These are phyloP conservation scores for Lepidurus packardi DNA, from an alignment of 1,140 invertebrate species.

Conservation along the genomic window DNA sequence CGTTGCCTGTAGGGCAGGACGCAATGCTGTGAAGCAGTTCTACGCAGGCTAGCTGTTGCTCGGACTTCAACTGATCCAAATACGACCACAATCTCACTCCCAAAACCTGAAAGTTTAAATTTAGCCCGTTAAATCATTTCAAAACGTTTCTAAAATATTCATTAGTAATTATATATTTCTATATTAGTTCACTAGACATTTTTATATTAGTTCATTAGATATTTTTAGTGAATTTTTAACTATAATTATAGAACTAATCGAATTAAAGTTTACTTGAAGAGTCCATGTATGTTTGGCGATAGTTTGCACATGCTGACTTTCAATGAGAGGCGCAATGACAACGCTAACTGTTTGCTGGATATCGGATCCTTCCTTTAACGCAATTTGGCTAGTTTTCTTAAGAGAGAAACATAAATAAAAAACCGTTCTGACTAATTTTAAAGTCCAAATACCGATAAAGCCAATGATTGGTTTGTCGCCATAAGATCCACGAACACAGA, in stretches of 20 bases:
- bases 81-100: slow-evolving; percentile 35
- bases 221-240: background rate
- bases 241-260: background rate
- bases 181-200: background rate
- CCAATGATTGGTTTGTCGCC: slow-evolving; percentile 48
- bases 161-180: background rate
- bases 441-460: slow-evolving; percentile 35
- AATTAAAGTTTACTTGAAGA: slow-evolving; percentile 53
- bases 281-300: slow-evolving; percentile 59
- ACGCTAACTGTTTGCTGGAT: slow-evolving; percentile 56
- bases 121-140: background rate
- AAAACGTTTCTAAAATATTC: background rate
- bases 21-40: slow-evolving; percentile 37
- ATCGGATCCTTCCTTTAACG: slow-evolving; percentile 31
- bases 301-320: slow-evolving; percentile 57
- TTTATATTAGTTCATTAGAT: background rate
- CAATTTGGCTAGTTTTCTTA: background rate
- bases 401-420: background rate
- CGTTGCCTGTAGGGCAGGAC: slow-evolving; percentile 32
- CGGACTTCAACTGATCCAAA: slow-evolving; percentile 27
- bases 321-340: slow-evolving; percentile 60
- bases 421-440: background rate
- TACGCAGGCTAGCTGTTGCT: slow-evolving; percentile 35
- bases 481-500: slow-evolving; percentile 69
- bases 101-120: slow-evolving; percentile 34